phyloP scores from a whole-genome alignment of 2,113 vertebrate species.

The Notiomystis cincta region DNA sequence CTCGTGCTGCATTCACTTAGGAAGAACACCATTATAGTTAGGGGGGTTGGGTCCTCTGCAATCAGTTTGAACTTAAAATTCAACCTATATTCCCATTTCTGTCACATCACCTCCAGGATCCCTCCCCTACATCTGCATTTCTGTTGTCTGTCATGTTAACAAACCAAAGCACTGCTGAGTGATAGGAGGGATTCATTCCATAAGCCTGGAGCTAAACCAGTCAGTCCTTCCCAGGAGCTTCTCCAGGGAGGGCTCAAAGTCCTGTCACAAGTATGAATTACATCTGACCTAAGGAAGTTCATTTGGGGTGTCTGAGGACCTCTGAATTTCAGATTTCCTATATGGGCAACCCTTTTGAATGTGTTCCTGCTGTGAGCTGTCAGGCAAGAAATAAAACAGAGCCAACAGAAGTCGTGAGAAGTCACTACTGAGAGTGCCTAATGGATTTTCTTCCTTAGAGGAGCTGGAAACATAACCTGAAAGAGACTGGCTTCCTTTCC shows the following conservation, averaged over 20 bases:
- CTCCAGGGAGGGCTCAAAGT: background rate
- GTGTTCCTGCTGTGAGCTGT: background rate
- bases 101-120: background rate
- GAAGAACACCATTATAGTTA: background rate
- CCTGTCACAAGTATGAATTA: background rate
- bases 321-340: background rate
- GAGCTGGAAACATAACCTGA: background rate
- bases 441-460: background rate
- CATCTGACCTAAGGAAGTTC: background rate
- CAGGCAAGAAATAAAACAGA: background rate
- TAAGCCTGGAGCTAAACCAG: background rate
- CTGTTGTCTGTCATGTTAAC: background rate
- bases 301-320: background rate
- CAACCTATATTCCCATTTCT: background rate
- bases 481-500: background rate
- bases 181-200: background rate
- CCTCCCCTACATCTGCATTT: background rate
- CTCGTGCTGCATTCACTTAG: background rate
- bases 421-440: accelerated
- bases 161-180: background rate
- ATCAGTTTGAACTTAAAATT: background rate
- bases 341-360: background rate
- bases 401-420: background rate
- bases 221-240: background rate
- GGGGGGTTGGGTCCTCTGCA: background rate